Base-by-base conservation (phyloP, 2,797 vertebrate species). In the Rhinella marina region DNA sequence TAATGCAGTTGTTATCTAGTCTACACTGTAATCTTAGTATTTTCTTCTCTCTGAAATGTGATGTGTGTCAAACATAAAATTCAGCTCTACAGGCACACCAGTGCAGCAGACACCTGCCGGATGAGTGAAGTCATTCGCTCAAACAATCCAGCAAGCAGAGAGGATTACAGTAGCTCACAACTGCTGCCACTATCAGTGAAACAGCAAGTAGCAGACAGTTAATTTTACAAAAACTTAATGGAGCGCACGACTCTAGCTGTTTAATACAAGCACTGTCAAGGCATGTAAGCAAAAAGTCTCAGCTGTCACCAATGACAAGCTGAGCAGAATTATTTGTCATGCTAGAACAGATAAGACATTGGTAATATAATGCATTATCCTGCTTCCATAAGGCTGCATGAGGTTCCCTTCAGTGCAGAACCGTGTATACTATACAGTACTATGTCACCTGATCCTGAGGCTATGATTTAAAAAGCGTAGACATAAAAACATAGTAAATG, bases 161-260 rank as follows among this genome's bases (percentile, higher is more conserved):
- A 90, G 92, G 91, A 93, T 93, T 92, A 85, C 83, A 85, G 83
- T 76, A 93, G 91, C 91, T 92, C 90, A 88, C 91, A 90, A 90
- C 81, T 10, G 4, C 92, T 92, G 91, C 92, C 82, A 90, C 88
- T 89, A 93, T 92, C 92, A 92, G 91, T 84, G 81, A 93, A 93
- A 93, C 92, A 91, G 93, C 93, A 91, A 93, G 93, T 79, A 90
- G 92, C 92, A 95, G 94, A 93, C 94, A 96, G 93, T 93, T 95
- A 93, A 96, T 97, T 96, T 96, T 94, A 96, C 94, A 96, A 93
- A 91, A 93, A 95, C 94, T 94, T 98, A 97, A 97, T 97, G 95
- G 96, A 96, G 94, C 97, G 93, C 92, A 94, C 87, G 96, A 95
- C 92, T 94, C 95, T 92, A 91, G 92, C 94, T 96, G 95, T 95